Percentiles rank a stretch among this genome's conserved stretches.
Evolutionary conservation across 2,113 vertebrate species (phyloP).

Genomic region (Prietella phreatophila): DNA sequence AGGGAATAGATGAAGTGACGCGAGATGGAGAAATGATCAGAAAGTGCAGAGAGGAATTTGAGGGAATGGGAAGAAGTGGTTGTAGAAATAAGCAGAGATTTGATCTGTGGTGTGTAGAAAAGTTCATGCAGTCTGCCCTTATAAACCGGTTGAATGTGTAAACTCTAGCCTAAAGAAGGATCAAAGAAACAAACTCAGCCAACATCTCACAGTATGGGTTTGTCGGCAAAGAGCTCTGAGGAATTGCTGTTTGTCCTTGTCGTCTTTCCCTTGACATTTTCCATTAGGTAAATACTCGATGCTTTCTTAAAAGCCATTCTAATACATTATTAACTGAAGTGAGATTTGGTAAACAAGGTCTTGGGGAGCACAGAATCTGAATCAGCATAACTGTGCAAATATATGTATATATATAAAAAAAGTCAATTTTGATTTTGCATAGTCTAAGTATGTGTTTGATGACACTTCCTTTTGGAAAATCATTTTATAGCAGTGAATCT

Average conservation of each 20-base stretch:
- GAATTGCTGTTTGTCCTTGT: conserved; percentile 1
- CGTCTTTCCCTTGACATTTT: not conserved
- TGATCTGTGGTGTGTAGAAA: not conserved
- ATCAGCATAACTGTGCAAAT: not conserved
- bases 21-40: not conserved
- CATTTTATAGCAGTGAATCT: not conserved
- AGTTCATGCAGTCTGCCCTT: conserved; percentile 5
- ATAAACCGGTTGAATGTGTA: conserved; percentile 7
- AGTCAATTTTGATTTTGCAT: not conserved
- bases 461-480: not conserved
- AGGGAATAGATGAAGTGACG: not conserved
- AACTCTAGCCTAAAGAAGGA: not conserved
- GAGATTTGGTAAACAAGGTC: not conserved
- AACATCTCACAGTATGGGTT: not conserved
- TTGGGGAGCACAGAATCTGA: not conserved
- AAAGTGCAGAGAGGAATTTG: not conserved
- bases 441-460: not conserved
- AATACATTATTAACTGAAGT: not conserved
- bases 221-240: not conserved
- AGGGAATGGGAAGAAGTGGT: not conserved
- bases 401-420: not conserved
- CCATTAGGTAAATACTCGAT: not conserved
- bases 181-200: not conserved
- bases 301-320: not conserved
- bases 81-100: conserved; percentile 11